phyloP scores from a whole-genome alignment of 2,888 invertebrate species.

The Gerris lacustris region DNA sequence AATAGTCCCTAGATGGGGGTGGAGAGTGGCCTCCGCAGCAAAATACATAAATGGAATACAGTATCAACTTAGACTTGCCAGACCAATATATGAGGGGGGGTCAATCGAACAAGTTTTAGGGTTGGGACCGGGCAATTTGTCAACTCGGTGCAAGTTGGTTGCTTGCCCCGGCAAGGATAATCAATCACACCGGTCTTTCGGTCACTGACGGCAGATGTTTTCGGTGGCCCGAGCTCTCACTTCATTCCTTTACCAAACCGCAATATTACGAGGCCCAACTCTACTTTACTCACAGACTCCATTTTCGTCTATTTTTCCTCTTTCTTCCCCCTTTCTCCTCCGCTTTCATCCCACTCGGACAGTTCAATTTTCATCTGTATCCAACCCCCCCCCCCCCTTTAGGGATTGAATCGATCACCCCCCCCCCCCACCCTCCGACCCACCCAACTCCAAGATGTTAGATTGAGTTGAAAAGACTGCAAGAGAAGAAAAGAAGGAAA shows the following conservation, averaged over 20 bases:
- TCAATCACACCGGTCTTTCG: neutral
- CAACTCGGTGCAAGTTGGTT: neutral
- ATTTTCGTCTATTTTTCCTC: neutral
- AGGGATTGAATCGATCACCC: too few species aligned
- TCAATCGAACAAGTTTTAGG: neutral
- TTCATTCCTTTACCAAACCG: neutral
- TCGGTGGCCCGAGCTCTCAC: neutral
- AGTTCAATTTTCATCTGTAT: constrained; percentile 1
- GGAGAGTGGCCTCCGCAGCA: neutral
- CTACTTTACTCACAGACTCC: neutral
- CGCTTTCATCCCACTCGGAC: neutral
- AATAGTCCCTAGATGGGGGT: neutral
- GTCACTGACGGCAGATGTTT: neutral
- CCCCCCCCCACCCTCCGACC: too few species aligned
- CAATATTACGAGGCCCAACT: neutral
- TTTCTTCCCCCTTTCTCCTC: neutral
- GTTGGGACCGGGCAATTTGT: neutral
- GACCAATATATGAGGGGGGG: neutral
- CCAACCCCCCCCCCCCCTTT: too few species aligned
- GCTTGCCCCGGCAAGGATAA: neutral
- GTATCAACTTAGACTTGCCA: neutral
- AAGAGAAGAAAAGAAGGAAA: too few species aligned
- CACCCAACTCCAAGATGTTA: too few species aligned
- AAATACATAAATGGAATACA: constrained; percentile 3
- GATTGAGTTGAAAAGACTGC: too few species aligned